Evolutionary conservation across 2,113 vertebrate genomes (phyloP).

Genomic region (Oophaga pumilio): DNA sequence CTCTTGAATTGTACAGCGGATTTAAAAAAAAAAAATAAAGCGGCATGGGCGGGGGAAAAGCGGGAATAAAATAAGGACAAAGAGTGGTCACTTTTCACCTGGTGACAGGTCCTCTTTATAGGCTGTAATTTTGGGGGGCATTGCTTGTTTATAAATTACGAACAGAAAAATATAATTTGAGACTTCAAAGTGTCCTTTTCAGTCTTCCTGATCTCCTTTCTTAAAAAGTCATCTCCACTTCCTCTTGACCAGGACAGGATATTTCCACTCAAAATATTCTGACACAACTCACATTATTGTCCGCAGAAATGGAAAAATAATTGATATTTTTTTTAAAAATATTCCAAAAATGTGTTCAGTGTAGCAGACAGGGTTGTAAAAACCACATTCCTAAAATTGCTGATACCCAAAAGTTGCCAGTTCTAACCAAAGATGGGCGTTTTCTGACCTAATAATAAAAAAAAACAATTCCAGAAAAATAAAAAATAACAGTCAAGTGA

Average conservation of each 20-base stretch:
- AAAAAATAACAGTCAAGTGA: background rate
- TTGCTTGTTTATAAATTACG: too few relatives aligned
- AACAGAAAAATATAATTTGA: too few relatives aligned
- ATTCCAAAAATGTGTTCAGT: background rate
- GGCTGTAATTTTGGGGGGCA: too few relatives aligned
- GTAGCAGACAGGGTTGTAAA: background rate
- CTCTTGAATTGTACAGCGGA: too few relatives aligned
- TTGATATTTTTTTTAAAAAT: background rate
- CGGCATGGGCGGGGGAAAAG: too few relatives aligned
- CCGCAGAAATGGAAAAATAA: background rate
- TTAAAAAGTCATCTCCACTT: too few relatives aligned
- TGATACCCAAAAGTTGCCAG: background rate
- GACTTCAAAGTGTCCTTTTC: too few relatives aligned
- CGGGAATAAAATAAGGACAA: too few relatives aligned
- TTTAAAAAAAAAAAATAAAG: too few relatives aligned
- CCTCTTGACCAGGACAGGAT: background rate
- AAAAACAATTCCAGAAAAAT: background rate
- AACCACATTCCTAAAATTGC: background rate
- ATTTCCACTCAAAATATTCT: background rate
- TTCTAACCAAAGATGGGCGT: background rate
- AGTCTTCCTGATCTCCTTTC: too few relatives aligned
- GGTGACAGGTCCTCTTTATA: too few relatives aligned
- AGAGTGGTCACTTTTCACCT: too few relatives aligned
- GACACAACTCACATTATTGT: background rate
- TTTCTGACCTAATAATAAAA: background rate